Percentiles rank a stretch among this genome's conserved stretches.
Evolutionary conservation across 2,888 invertebrate species (phyloP).

Genomic region (Epirrhoe tristata): DNA sequence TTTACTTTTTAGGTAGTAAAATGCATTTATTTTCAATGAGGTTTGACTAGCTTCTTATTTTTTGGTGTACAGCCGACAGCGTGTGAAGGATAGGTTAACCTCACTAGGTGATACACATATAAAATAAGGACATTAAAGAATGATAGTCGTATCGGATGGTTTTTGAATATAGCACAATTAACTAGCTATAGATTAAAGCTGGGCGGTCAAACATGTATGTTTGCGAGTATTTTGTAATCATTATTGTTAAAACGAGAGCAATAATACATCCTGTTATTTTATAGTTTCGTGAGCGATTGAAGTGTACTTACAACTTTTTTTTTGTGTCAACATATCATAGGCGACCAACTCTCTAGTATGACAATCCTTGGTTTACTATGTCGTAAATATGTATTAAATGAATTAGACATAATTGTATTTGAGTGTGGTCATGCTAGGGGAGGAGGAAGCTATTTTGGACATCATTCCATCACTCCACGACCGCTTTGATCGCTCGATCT

Average conservation of each 20-base stretch:
- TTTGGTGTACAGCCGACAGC: constrained; percentile 46
- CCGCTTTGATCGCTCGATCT: constrained; percentile 60
- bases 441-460: constrained; percentile 42
- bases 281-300: constrained; percentile 52
- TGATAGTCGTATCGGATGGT: constrained; percentile 64
- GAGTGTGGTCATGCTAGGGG: constrained; percentile 26
- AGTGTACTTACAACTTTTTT: constrained; percentile 46
- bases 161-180: constrained; percentile 79
- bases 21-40: constrained; percentile 16
- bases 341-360: constrained; percentile 42
- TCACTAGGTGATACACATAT: constrained; percentile 81
- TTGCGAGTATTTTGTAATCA: constrained; percentile 57
- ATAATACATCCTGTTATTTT: constrained; percentile 52
- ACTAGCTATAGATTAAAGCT: constrained; percentile 71
- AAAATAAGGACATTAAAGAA: constrained; percentile 66
- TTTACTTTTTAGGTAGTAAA: constrained; percentile 10
- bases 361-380: not conserved
- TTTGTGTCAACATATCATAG: constrained; percentile 65
- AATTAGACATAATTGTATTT: not conserved
- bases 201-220: constrained; percentile 55
- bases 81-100: constrained; percentile 81
- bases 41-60: constrained; percentile 13
- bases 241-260: constrained; percentile 63
- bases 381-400: too few species aligned
- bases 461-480: constrained; percentile 42